Evolutionary conservation across 2,113 vertebrate species (phyloP), one percentile per base, ranked within the genome.

Genomic region (Hemibagrus wyckioides): DNA sequence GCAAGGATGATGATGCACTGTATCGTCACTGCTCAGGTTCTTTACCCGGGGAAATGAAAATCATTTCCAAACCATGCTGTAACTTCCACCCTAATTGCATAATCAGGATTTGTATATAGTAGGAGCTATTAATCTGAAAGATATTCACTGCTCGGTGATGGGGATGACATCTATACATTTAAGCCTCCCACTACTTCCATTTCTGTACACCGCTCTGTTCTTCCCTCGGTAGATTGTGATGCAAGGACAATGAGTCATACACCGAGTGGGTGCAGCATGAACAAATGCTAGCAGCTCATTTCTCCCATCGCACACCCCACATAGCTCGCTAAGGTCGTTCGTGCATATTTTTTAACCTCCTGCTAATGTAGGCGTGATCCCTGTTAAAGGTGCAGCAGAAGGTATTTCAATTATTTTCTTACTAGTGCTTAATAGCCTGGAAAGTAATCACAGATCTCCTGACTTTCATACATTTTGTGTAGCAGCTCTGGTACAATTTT

Each of bases 181-280:
- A 87, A 48, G 13, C 44, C 75, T 79, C 76, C 67, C 80, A 81
- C 86, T 23, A 65, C 15, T 59, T 52, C 65, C 54, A 41, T 83
- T 83, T 59, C 86, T 25, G 44, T 56, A 63, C 25, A 9, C 56
- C 23, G n/a, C 54, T 77, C n/a, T 77, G 33, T 41, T 69, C 73
- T 86, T 61, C 41, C 61, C 85, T 69, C 76, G 30, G 71, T 39
- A 15, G 81, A 19, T 33, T 77, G 71, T 87, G 82, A 87, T 83
- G 86, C 59, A 67, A 84, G 80, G 81, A 79, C 73, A 28, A 48
- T 87, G 81, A 87, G 82, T 87, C 86, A 87, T 54, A 10, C n/a
- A 25, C 21, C 21, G 86, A 75, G 86, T 87, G 67, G 86, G 86
- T 82, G 86, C 80, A 82, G 85, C 67, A 9, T 56, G 86, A 87